Percentiles rank a stretch among this genome's conserved stretches.
phyloP scores from a whole-genome alignment of 2,113 vertebrate genomes.

The Nettapus auritus region DNA sequence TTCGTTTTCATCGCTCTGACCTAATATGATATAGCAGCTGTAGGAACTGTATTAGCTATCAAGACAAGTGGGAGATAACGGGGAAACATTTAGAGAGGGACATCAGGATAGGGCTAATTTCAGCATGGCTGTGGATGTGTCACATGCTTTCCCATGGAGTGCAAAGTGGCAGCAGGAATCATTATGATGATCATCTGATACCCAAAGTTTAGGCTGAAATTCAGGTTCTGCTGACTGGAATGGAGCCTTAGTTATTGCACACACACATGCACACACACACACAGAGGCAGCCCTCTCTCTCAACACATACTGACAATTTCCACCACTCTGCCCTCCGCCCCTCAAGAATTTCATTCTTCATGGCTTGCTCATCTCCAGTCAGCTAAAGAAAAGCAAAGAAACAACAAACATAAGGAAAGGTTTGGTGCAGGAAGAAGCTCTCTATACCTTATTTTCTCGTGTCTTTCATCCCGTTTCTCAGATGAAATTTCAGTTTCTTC shows the following conservation, averaged over 20 bases:
- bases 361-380: background rate
- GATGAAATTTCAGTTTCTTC: background rate
- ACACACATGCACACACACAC: too few species aligned
- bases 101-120: constrained; percentile 63
- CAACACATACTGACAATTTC: accelerated
- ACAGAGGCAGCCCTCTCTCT: background rate
- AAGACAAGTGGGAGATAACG: constrained; percentile 78
- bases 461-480: constrained; percentile 26
- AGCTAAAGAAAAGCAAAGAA: background rate
- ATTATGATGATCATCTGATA: constrained; percentile 46
- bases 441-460: constrained; percentile 9
- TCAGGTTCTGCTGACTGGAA: constrained; percentile 30
- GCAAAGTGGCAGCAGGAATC: constrained; percentile 35
- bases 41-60: constrained; percentile 76
- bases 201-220: constrained; percentile 31
- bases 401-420: background rate
- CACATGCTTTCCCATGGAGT: background rate
- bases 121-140: constrained; percentile 6
- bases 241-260: background rate
- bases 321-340: background rate
- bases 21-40: constrained; percentile 77
- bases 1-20: constrained; percentile 79
- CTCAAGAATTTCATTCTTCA: background rate
- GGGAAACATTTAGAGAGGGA: constrained; percentile 55
- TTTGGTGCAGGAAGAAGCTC: background rate